A percentile compares a stretch with the other conserved stretches of the same genome.
Evolutionary conservation across 2,113 vertebrate genomes (phyloP).

Genomic region (Desmodus rotundus): DNA sequence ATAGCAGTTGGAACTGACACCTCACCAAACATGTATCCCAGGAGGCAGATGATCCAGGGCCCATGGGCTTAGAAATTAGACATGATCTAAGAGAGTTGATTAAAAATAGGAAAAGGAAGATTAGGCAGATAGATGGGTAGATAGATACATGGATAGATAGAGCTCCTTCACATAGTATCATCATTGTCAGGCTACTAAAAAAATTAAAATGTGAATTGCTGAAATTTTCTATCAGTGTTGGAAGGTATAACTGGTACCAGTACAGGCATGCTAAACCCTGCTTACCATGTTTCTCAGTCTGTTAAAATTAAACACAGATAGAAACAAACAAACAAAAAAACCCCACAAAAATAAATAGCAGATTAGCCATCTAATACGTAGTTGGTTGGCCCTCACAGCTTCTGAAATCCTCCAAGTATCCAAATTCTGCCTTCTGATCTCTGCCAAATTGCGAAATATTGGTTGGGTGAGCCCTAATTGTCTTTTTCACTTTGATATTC

Average conservation of each 20-base stretch:
- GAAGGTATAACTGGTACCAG: neutral
- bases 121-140: neutral
- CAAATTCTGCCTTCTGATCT: neutral
- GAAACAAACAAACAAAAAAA: neutral
- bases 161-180: neutral
- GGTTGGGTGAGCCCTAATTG: neutral
- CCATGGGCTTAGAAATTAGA: neutral
- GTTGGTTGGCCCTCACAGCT: neutral
- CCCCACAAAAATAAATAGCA: neutral
- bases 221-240: neutral
- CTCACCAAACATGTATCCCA: neutral
- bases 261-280: neutral
- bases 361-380: neutral
- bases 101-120: neutral
- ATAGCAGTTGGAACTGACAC: neutral
- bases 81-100: neutral
- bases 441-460: neutral
- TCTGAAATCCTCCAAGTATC: neutral
- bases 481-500: neutral
- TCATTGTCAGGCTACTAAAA: neutral
- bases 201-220: slow-evolving; percentile 7
- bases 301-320: neutral
- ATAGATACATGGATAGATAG: neutral
- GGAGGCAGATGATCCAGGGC: neutral
- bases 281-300: neutral